These are phyloP conservation scores for Hippocampus abdominalis DNA, from an alignment of 2,113 vertebrate species.

Conservation along the genomic window DNA sequence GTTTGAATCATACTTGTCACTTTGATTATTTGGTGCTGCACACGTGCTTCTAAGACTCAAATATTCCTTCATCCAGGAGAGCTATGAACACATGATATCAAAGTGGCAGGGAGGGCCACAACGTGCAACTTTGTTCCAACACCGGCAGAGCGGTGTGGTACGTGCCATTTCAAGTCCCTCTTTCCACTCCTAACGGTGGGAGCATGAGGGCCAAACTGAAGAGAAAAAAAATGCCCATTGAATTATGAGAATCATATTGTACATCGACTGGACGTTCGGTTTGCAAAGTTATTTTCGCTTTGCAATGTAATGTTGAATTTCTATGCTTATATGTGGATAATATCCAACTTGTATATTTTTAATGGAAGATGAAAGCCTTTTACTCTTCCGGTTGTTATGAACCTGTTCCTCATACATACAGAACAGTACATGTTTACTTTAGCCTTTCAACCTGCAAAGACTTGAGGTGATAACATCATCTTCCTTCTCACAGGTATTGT, in stretches of 20 bases:
- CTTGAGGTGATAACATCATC: conserved; percentile 45
- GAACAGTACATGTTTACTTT: conserved; percentile 48
- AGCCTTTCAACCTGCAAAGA: conserved; percentile 59
- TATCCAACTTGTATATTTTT: neutral
- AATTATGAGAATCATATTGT: neutral
- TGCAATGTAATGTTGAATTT: neutral
- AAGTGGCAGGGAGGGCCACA: conserved; percentile 22
- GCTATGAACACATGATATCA: conserved; percentile 31
- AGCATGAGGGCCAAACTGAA: neutral
- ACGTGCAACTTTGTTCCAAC: too few species aligned
- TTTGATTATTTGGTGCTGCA: conserved; percentile 10
- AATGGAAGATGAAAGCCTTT: neutral
- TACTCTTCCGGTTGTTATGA: conserved; percentile 31
- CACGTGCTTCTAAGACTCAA: conserved; percentile 27
- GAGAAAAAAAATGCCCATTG: neutral
- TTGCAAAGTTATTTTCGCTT: too few species aligned
- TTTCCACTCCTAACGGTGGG: neutral
- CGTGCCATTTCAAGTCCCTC: neutral
- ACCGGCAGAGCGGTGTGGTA: neutral
- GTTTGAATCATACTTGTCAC: neutral
- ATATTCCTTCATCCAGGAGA: conserved; percentile 36
- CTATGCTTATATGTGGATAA: neutral
- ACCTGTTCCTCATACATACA: conserved; percentile 31
- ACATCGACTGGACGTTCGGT: too few species aligned
- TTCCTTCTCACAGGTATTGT: conserved; percentile 48